Conservation (phyloP, 2,888 invertebrate genomes). For the Microchrysa polita region DNA sequence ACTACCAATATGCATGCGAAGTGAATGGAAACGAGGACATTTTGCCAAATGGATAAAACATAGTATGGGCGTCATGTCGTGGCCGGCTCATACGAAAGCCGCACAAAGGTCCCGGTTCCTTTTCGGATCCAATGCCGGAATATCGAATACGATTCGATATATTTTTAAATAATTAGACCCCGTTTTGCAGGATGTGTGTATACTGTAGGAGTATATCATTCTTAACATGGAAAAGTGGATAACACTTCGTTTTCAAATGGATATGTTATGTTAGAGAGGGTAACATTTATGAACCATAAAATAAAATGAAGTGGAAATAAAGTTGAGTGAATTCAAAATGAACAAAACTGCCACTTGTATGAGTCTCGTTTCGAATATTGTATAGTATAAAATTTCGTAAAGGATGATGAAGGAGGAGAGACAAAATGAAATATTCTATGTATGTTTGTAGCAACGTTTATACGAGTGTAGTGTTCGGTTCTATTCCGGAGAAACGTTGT, state of each 20-base stretch:
- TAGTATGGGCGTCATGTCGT: too few species aligned
- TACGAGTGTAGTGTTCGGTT: too few species aligned
- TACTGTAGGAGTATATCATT: not conserved
- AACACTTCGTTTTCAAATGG: not conserved
- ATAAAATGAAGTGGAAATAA: slow-evolving; percentile 11
- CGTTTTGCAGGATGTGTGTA: too few species aligned
- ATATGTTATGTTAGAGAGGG: too few species aligned
- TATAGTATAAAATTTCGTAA: too few species aligned
- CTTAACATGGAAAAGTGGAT: not conserved
- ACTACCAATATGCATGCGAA: not conserved
- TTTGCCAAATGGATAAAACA: slow-evolving; percentile 6
- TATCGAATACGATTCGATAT: not conserved
- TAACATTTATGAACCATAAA: slow-evolving; percentile 9
- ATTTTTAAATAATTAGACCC: slow-evolving; percentile 8
- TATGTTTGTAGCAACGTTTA: too few species aligned
- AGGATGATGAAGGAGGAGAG: too few species aligned
- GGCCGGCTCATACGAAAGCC: too few species aligned
- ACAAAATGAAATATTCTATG: too few species aligned
- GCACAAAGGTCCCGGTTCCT: too few species aligned
- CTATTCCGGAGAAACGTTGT: too few species aligned
- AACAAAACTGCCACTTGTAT: not conserved
- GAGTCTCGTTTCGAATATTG: not conserved
- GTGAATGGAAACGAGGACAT: not conserved
- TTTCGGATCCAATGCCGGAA: not conserved
- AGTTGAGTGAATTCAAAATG: slow-evolving; percentile 5